Percentiles rank a stretch among this genome's conserved stretches.
Conservation (phyloP, 1,140 invertebrate species). For the Protaetia brevitarsis region DNA sequence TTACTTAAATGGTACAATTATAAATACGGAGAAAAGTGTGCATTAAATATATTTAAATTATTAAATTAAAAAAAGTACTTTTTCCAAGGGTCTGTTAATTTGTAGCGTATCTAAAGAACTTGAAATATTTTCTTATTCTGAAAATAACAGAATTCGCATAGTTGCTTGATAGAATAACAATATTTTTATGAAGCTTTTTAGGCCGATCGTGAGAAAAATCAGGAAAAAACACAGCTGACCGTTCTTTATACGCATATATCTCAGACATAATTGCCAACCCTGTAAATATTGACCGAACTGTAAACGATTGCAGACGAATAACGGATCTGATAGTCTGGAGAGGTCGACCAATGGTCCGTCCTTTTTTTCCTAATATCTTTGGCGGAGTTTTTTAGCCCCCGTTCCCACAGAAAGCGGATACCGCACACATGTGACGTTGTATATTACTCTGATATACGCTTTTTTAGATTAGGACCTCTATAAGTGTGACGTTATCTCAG, state of each 20-base stretch:
- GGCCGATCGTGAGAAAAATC: neutral
- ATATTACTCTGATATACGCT: slow-evolving; percentile 11
- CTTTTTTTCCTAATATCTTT: neutral
- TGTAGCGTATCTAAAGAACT: too few species aligned
- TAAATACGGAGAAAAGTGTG: too few species aligned
- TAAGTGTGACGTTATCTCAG: neutral
- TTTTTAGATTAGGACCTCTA: slow-evolving; percentile 1
- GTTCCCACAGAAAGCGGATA: slow-evolving; percentile 30
- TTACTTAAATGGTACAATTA: too few species aligned
- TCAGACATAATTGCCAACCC: slow-evolving; percentile 20
- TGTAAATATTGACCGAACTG: slow-evolving; percentile 29
- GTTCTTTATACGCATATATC: neutral
- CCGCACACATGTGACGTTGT: slow-evolving; percentile 28
- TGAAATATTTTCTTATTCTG: too few species aligned
- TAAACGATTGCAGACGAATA: slow-evolving; percentile 23
- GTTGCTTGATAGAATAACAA: too few species aligned
- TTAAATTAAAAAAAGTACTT: too few species aligned
- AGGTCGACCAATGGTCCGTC: slow-evolving; percentile 19
- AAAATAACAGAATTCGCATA: too few species aligned
- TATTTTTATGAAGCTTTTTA: too few species aligned
- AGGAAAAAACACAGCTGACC: neutral
- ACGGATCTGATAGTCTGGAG: slow-evolving; percentile 12
- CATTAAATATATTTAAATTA: too few species aligned
- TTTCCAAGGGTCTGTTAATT: too few species aligned
- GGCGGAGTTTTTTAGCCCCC: slow-evolving; percentile 27